Conservation (phyloP, 2,888 invertebrate species). For the Noctuana brunneofusca region DNA sequence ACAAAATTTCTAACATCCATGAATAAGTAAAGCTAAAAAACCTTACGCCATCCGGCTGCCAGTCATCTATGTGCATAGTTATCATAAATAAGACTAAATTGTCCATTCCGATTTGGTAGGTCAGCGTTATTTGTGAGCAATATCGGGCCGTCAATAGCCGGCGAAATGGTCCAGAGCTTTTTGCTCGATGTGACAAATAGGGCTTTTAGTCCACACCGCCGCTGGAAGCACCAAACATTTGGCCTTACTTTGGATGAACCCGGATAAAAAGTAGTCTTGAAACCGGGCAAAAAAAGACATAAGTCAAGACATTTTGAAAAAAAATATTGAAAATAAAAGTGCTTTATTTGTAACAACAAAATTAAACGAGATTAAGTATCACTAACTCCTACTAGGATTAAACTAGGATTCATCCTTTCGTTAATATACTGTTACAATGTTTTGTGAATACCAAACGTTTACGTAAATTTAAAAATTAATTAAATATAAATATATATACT, state of each 20-base stretch:
- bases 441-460: no score
- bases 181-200: conserved; percentile 53
- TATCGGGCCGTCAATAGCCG: conserved; percentile 45
- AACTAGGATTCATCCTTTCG: no score
- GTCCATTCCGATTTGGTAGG: conserved; percentile 39
- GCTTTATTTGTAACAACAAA: no score
- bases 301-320: no score
- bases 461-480: no score
- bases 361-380: no score
- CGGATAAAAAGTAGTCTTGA: conserved; percentile 10
- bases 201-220: conserved; percentile 47
- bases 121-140: conserved; percentile 43
- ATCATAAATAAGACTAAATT: conserved; percentile 37
- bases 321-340: no score
- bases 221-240: conserved; percentile 6
- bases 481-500: no score
- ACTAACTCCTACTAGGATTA: no score
- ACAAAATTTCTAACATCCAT: neutral
- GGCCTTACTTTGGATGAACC: conserved; percentile 5
- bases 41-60: conserved; percentile 21
- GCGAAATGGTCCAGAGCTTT: conserved; percentile 49
- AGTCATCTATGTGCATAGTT: conserved; percentile 31
- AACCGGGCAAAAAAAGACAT: no score
- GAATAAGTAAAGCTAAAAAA: neutral
- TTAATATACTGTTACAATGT: no score